Evolutionary conservation across 2,113 vertebrate species (phyloP), one percentile per base, ranked within the genome.

Genomic region (Caranx melampygus): DNA sequence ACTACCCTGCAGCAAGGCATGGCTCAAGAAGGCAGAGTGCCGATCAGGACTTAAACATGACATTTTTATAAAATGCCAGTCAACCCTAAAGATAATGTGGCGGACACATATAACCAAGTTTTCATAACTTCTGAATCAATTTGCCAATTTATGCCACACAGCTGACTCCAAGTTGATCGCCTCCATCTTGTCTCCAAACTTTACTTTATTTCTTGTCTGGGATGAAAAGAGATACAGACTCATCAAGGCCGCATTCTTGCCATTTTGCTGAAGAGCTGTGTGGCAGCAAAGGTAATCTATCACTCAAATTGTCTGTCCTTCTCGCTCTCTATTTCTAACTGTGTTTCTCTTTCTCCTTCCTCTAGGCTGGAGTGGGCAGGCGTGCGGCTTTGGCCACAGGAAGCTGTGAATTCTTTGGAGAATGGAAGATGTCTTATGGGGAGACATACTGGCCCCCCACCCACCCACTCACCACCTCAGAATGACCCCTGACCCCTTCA

Each of bases 401-500:
- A 93, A 93, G 90, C 91, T n/a, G 84, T 79, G 90, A 92, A 92
- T 94, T 91, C 89, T 90, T 85, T 6, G 47, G 51, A 92, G 88
- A 93, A 93, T 86, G 84, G 88, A 88, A 91, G 88, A 91, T 88
- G 89, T 91, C 87, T 90, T 79, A 81, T 42, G 77, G 68, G 66
- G 89, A 89, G 89, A 90, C 84, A 52, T 79, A 62, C 72, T 57
- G 79, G 33, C 35, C 76, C 70, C 66, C 86, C 58, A 55, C 72
- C 47, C 90, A 82, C 88, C 90, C 87, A 82, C 75, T 86, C 84
- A 77, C 78, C 85, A 81, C 86, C 87, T 83, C 75, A 81, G 80
- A 83, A 83, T 89, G 89, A 94, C 93, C 94, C 87, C 81, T 93
- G 92, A 94, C 91, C 93, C 75, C 85, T 88, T 75, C 85, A 68